These are phyloP conservation scores for Tetramorium simillimum DNA, from an alignment of 1,140 invertebrate species.

Conservation along the genomic window DNA sequence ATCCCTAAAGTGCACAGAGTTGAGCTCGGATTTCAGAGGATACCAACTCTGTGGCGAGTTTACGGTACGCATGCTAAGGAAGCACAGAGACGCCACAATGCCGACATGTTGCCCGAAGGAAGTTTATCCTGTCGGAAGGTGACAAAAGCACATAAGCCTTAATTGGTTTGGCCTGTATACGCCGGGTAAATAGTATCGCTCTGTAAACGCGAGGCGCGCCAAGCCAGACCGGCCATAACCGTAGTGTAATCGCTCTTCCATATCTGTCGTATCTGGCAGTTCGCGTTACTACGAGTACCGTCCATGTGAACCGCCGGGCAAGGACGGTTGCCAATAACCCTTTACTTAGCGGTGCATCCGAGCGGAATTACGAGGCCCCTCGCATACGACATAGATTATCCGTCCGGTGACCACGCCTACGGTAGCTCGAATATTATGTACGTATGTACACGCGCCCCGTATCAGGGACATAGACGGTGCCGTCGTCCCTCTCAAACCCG, in stretches of 20 bases:
- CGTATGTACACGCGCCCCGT: slow-evolving; percentile 42
- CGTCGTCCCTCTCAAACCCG: neutral
- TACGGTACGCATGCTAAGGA: slow-evolving; percentile 10
- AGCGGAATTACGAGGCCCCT: slow-evolving; percentile 35
- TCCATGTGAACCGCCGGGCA: slow-evolving; percentile 12
- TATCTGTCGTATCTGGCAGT: slow-evolving; percentile 56
- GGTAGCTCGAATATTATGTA: slow-evolving; percentile 59
- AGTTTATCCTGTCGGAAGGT: slow-evolving; percentile 64
- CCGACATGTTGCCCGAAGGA: slow-evolving; percentile 42
- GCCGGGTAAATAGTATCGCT: slow-evolving; percentile 66
- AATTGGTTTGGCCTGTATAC: slow-evolving; percentile 68
- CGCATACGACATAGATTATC: slow-evolving; percentile 51
- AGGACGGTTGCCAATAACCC: slow-evolving; percentile 47
- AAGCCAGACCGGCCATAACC: slow-evolving; percentile 13
- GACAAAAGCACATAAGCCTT: slow-evolving; percentile 73
- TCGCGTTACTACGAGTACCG: slow-evolving; percentile 49
- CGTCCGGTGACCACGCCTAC: slow-evolving; percentile 40
- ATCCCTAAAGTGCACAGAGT: neutral
- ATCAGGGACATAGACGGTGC: slow-evolving; percentile 35
- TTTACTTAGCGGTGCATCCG: slow-evolving; percentile 53
- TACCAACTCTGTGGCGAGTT: slow-evolving; percentile 8
- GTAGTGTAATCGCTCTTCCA: slow-evolving; percentile 51
- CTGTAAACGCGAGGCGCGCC: slow-evolving; percentile 59
- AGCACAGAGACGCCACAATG: slow-evolving; percentile 29
- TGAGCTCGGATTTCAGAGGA: slow-evolving; percentile 6